Evolutionary conservation across 2,113 vertebrate species (phyloP), one percentile per base, ranked within the genome.

Genomic region (Myrmecophaga tridactyla): DNA sequence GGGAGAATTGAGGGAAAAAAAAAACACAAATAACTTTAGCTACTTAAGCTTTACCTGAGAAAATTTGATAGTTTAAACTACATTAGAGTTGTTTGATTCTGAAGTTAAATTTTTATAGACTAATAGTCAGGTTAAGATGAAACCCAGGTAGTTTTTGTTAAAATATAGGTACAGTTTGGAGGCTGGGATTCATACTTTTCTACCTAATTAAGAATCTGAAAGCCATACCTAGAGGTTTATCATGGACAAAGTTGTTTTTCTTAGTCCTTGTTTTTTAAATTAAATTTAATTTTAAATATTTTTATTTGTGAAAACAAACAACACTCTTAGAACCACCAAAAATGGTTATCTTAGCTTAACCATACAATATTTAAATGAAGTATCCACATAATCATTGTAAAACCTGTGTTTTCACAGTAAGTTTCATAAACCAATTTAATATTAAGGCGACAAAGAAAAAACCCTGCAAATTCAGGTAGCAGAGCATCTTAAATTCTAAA

Each of bases 51-150:
- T 89, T 39, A 41, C 29, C 69, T 94, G 31, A 65, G 90, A 88
- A 89, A 93, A 82, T 41, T 46, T 90, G 46, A 69, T 17, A 75
- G 29, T 15, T 95, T 90, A 92, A 43, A 87, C 34, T 41, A 76
- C 31, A 43, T 67, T 41, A 25, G 31, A 83, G 34, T 77, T 89
- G 94, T 43, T 94, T 93, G 46, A 25, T 60, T 76, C 39, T 86
- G 14, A 81, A 46, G 43, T 84, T 90, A 94, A 80, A 81, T 78
- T 88, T 90, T 95, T 93, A n/a, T 76, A 80, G 63, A 75, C 29
- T 96, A 86, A 73, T 62, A 75, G 70, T 81, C 27, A 93, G 60
- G 83, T 78, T 89, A 95, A 84, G 56, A 91, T 89, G 62, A 90
- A 94, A 86, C 62, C 48, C 27, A 60, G 29, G 17, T 83, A 14